Evolutionary conservation across 2,113 vertebrate species (phyloP).

Genomic region (Tretioscincus oriximinensis): DNA sequence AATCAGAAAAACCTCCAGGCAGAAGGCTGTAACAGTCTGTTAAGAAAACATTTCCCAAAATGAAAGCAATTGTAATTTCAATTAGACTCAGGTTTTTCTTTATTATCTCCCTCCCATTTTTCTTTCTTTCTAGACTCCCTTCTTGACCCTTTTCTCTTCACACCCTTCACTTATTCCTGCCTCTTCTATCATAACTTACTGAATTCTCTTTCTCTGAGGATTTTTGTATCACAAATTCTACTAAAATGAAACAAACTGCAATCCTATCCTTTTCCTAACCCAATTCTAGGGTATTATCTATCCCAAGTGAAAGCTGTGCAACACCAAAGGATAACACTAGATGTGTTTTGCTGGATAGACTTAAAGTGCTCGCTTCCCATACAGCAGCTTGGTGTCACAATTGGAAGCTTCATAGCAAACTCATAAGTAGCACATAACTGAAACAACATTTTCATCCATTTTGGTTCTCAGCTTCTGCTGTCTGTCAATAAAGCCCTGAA

Average conservation of each 20-base stretch:
- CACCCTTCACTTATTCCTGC: not conserved
- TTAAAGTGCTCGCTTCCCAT: too few species aligned
- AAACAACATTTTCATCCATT: too few species aligned
- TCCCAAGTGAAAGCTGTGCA: too few species aligned
- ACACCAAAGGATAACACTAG: too few species aligned
- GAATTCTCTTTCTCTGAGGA: slow-evolving; percentile 46
- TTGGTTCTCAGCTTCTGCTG: too few species aligned
- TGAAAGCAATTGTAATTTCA: slow-evolving; percentile 82
- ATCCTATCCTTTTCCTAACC: not conserved
- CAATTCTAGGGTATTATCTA: not conserved
- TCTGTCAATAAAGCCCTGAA: too few species aligned
- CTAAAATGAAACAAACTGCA: not conserved
- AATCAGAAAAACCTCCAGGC: slow-evolving; percentile 74
- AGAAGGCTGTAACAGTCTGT: slow-evolving; percentile 69
- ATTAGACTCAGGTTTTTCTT: slow-evolving; percentile 44
- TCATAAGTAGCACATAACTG: too few species aligned
- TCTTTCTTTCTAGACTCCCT: slow-evolving; percentile 6
- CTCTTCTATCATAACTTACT: not conserved
- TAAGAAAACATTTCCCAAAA: slow-evolving; percentile 84
- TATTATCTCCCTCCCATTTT: not conserved
- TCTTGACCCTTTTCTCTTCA: slow-evolving; percentile 10
- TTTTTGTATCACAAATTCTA: not conserved
- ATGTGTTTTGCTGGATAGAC: too few species aligned
- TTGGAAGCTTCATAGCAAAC: too few species aligned
- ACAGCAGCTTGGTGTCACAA: too few species aligned